phyloP scores from a whole-genome alignment of 2,797 vertebrate genomes.

The Phylloscopus collybita region DNA sequence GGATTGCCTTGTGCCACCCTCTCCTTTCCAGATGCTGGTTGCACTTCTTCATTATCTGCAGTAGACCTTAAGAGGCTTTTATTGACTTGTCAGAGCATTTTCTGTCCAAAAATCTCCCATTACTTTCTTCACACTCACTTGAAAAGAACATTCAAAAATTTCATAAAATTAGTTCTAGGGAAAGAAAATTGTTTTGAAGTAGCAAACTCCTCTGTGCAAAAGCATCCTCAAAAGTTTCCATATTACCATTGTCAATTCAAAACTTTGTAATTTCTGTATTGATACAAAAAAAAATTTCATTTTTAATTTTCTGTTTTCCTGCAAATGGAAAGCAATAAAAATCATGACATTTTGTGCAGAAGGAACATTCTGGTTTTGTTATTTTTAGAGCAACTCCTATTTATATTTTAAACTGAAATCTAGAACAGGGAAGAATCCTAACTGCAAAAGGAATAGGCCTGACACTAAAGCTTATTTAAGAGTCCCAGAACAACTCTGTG shows the following conservation, averaged over 20 bases:
- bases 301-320: neutral
- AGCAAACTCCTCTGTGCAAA: neutral
- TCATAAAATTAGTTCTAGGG: neutral
- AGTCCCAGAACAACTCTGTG: neutral
- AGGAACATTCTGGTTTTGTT: neutral
- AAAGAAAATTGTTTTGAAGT: neutral
- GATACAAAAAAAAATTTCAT: neutral
- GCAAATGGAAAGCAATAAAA: neutral
- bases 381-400: neutral
- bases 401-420: constrained; percentile 8
- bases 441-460: neutral
- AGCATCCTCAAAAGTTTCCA: neutral
- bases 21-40: neutral
- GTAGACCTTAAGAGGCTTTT: neutral
- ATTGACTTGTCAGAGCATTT: neutral
- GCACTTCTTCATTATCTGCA: neutral
- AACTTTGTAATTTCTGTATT: neutral
- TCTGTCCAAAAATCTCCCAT: neutral
- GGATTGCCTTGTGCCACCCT: neutral
- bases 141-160: neutral
- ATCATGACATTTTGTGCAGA: neutral
- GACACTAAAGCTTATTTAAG: neutral
- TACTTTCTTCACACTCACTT: neutral
- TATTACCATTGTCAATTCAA: neutral
- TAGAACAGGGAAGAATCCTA: neutral